Evolutionary conservation across 2,888 invertebrate genomes (phyloP).

Genomic region (Papilio elwesi): DNA sequence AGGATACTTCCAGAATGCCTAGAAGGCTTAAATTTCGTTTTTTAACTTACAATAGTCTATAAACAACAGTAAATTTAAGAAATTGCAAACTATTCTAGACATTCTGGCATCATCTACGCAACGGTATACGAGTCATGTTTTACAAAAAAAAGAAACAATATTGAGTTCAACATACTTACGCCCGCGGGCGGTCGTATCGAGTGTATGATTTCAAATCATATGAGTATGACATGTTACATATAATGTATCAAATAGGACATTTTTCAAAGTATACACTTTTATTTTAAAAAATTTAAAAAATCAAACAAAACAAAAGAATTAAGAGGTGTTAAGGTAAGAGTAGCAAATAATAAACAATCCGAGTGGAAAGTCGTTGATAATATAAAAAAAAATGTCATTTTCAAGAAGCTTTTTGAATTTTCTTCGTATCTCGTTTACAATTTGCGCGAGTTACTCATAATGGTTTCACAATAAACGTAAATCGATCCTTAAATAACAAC

Average conservation of each 20-base stretch:
- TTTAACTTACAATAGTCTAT: background rate
- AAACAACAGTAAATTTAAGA: background rate
- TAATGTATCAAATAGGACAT: background rate
- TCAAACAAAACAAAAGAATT: background rate
- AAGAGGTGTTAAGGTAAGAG: no score
- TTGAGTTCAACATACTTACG: constrained; percentile 27
- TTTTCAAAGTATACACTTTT: no score
- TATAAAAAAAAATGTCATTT: no score
- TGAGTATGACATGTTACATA: constrained; percentile 3
- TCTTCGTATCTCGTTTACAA: no score
- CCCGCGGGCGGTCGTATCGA: background rate
- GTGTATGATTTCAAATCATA: background rate
- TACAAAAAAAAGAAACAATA: background rate
- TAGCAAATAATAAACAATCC: background rate
- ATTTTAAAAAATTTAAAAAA: no score
- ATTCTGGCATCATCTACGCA: constrained; percentile 2
- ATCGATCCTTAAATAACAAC: background rate
- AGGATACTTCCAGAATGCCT: no score
- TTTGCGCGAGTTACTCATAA: no score
- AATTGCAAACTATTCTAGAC: background rate
- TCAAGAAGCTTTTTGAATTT: no score
- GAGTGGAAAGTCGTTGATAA: background rate
- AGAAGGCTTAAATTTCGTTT: no score
- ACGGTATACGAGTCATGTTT: background rate
- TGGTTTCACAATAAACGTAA: background rate